Evolutionary conservation across 2,888 invertebrate genomes (phyloP).

Genomic region (Metallyticus violacea): DNA sequence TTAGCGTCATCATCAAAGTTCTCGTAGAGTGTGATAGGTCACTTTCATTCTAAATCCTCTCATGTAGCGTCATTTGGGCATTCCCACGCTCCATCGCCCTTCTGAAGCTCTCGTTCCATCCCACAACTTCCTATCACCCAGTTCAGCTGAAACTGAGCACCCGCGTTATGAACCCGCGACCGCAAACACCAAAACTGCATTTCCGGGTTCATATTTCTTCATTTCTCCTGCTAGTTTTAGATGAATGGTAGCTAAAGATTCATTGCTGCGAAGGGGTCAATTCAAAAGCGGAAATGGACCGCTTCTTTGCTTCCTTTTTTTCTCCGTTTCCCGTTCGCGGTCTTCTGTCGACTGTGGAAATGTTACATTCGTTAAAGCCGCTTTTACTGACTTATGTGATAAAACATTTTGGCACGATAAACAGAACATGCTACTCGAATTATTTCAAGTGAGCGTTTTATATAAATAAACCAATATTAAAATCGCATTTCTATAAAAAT

Average conservation of each 20-base stretch:
- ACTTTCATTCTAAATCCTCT: background rate
- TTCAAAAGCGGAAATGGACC: background rate
- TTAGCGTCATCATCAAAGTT: too few relatives aligned
- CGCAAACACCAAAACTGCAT: background rate
- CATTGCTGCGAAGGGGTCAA: background rate
- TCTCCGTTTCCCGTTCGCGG: too few relatives aligned
- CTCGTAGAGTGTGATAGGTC: too few relatives aligned
- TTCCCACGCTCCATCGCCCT: background rate
- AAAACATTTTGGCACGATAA: too few relatives aligned
- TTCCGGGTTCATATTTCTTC: background rate
- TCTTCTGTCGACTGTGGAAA: background rate
- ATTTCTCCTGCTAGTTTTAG: background rate
- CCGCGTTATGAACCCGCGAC: background rate
- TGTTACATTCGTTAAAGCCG: background rate
- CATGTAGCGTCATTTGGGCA: background rate
- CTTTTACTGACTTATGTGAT: background rate
- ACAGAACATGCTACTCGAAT: too few relatives aligned
- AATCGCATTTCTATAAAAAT: too few relatives aligned
- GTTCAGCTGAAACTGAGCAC: too few relatives aligned
- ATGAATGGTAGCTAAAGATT: background rate
- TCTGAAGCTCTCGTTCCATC: background rate
- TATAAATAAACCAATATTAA: too few relatives aligned
- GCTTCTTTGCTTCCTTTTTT: background rate
- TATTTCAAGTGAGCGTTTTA: too few relatives aligned
- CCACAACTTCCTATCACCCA: too few relatives aligned